phyloP scores from a whole-genome alignment of 2,797 vertebrate genomes.

The Microcaecilia unicolor region DNA sequence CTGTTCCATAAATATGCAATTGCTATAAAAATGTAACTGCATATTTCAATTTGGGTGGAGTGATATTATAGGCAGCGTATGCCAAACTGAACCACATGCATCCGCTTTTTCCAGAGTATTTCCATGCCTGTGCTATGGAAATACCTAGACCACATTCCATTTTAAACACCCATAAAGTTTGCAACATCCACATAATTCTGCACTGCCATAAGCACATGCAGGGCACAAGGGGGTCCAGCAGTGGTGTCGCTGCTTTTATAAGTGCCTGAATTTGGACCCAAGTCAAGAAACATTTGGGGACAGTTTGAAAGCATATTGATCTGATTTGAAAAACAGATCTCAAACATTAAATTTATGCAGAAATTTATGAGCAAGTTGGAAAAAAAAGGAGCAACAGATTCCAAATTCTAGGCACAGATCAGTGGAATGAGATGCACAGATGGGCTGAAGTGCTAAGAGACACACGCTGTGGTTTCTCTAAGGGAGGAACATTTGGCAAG shows the following conservation, averaged over 20 bases:
- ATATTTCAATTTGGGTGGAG: too few relatives aligned
- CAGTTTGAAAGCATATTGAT: slow-evolving; percentile 16
- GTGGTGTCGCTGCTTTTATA: slow-evolving; percentile 41
- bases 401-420: too few relatives aligned
- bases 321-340: slow-evolving; percentile 28
- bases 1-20: too few relatives aligned
- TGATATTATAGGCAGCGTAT: too few relatives aligned
- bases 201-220: slow-evolving; percentile 28
- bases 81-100: slow-evolving; percentile 40
- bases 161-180: slow-evolving; percentile 45
- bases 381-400: background rate
- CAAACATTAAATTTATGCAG: background rate
- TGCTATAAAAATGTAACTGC: too few relatives aligned
- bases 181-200: slow-evolving; percentile 41
- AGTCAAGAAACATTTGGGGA: slow-evolving; percentile 19
- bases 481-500: too few relatives aligned
- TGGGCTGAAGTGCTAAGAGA: too few relatives aligned
- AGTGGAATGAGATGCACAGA: background rate
- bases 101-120: slow-evolving; percentile 29
- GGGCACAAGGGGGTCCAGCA: slow-evolving; percentile 25
- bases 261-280: slow-evolving; percentile 37
- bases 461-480: too few relatives aligned
- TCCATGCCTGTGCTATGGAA: slow-evolving; percentile 13
- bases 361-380: slow-evolving; percentile 7
- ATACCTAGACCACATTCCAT: slow-evolving; percentile 31